A percentile compares a stretch with the other conserved stretches of the same genome.
Conservation (phyloP, 2,113 vertebrate genomes). For the Aix galericulata region DNA sequence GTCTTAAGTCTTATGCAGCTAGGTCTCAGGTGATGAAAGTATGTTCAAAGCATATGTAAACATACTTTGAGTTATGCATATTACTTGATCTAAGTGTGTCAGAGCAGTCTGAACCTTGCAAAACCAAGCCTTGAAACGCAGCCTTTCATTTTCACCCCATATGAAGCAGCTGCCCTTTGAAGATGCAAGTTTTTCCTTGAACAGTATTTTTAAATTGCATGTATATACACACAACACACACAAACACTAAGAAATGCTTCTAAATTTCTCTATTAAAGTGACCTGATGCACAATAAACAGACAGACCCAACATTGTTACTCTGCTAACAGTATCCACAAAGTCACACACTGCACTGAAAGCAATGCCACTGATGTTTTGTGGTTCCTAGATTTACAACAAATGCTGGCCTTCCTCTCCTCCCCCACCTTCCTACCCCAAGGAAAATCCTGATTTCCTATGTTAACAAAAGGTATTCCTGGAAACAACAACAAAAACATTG, state of each 20-base stretch:
- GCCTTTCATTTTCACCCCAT: neutral
- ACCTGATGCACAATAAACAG: neutral
- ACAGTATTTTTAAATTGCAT: neutral
- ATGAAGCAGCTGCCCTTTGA: neutral
- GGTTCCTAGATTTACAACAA: neutral
- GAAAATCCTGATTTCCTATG: neutral
- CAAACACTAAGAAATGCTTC: neutral
- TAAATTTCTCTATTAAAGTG: neutral
- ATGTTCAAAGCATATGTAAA: neutral
- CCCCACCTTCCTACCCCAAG: neutral
- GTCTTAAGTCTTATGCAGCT: neutral
- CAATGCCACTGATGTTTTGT: neutral
- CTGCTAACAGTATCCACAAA: neutral
- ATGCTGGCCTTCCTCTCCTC: neutral
- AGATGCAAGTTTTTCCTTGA: neutral
- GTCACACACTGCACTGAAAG: neutral
- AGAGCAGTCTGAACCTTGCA: neutral
- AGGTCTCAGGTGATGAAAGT: neutral
- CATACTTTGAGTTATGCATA: neutral
- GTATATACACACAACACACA: neutral
- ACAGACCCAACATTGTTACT: neutral
- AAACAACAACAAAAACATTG: neutral
- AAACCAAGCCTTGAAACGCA: neutral
- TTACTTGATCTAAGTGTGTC: neutral
- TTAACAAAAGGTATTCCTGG: constrained; percentile 22